These are phyloP conservation scores for Acrocephalus kingi DNA, from an alignment of 2,113 vertebrate species.

Conservation along the genomic window DNA sequence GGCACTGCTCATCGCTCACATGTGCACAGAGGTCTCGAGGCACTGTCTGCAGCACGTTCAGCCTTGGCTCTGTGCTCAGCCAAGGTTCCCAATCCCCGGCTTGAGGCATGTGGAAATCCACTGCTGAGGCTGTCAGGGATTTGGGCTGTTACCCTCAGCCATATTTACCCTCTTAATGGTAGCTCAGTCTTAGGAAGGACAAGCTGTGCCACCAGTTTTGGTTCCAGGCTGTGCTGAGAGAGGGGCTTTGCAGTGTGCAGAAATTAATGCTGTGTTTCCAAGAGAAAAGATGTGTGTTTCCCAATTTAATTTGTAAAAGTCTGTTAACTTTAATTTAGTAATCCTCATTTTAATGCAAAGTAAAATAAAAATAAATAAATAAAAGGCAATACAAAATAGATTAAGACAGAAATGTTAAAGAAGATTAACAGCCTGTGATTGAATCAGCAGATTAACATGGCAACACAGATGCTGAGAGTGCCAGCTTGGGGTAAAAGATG, in stretches of 20 bases:
- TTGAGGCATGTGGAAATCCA: neutral
- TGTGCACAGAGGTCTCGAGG: neutral
- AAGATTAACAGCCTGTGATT: neutral
- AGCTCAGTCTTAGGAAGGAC: neutral
- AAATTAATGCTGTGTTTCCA: neutral
- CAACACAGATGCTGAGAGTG: neutral
- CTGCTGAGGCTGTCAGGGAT: neutral
- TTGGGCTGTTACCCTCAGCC: neutral
- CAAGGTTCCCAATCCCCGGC: neutral
- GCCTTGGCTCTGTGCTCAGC: neutral
- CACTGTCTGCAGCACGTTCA: neutral
- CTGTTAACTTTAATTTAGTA: too few relatives aligned
- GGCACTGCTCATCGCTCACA: accelerated
- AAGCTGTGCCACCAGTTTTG: neutral
- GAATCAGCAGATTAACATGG: neutral
- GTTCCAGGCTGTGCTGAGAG: neutral
- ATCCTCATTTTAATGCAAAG: neutral
- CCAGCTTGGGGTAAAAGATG: neutral
- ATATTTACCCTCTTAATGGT: neutral
- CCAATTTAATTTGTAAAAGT: neutral
- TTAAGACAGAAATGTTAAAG: neutral
- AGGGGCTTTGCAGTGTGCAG: neutral
- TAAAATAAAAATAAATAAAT: neutral
- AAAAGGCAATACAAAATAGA: neutral
- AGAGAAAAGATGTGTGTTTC: neutral